Percentiles rank a stretch among this genome's conserved stretches.
Evolutionary conservation across 2,113 vertebrate genomes (phyloP).

Genomic region (Notarius lentiginosus): DNA sequence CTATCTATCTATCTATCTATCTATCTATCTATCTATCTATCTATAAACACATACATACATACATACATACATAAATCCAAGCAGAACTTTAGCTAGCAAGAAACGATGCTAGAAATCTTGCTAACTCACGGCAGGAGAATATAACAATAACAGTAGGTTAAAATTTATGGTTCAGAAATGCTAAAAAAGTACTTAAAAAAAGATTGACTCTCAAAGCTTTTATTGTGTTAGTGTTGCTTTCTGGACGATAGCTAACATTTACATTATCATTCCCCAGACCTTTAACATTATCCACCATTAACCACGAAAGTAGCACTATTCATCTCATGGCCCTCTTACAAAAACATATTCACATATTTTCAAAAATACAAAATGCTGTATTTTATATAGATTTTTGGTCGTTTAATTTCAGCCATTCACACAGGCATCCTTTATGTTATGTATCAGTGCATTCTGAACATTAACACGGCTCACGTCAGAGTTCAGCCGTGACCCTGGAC

Average conservation of each 20-base stretch:
- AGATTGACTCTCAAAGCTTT: background rate
- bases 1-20: too few relatives aligned
- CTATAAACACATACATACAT: too few relatives aligned
- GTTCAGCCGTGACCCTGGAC: constrained; percentile 15
- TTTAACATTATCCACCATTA: background rate
- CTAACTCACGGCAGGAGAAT: background rate
- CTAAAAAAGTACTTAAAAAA: background rate
- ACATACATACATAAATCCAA: too few relatives aligned
- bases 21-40: too few relatives aligned
- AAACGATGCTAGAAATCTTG: background rate
- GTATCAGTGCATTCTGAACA: background rate
- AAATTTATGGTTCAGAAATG: background rate
- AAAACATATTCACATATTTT: background rate
- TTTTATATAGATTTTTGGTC: background rate
- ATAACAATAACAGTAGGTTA: background rate
- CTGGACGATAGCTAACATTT: background rate
- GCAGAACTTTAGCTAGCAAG: background rate
- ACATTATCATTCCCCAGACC: background rate
- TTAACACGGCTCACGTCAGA: background rate
- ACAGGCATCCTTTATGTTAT: background rate
- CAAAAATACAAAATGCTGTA: background rate
- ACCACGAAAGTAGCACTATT: background rate
- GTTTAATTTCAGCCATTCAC: background rate
- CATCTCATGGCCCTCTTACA: background rate
- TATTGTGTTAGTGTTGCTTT: background rate